Base-by-base conservation (phyloP, 2,888 invertebrate species). In the Caenorhabditis auriculariae region DNA sequence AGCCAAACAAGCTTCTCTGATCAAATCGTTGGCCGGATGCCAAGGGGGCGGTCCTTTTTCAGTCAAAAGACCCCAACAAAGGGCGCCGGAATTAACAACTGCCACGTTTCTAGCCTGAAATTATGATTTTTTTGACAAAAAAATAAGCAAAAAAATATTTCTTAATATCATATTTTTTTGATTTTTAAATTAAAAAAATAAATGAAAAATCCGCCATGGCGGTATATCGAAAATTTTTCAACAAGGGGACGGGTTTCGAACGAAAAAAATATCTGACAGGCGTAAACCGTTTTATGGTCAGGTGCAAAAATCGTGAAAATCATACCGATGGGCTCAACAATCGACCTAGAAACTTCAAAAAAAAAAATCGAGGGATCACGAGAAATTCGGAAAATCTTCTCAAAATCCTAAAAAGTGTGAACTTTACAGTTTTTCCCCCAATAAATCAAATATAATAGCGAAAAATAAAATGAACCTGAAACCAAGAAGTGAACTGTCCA, bases 21-120 rank as follows among this genome's bases (percentile, higher is more conserved):
- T 84, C 45, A 88, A 85, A 21, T 87, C 84, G 24, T 84, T 83
- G 2, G 90, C 90, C 2, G 90, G 89, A 83, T 93, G 91, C 92
- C 92, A 93, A 63, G 87, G 89, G 0, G 90, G 89, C 2, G 84
- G 81, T 0, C 90, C 91, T 37, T 82, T 82, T 81, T 88, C 89
- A 6, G 89, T 88, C 29, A 93, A 84, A 23, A 93, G 85, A 2
- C 92, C 91, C 89, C 93, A 88, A 2, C 88, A 88, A 12, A 89
- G 88, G 0, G 88, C 87, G 0, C 91, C 88, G 0, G 91, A 92
- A 82, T 90, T 91, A 26, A 94, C 88, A 17, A 93, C 85, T 1
- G 90, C 92, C 4, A 93, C 82, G 38, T 88, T 87, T 76, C 86
- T 86, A 54, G 84, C 83, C 89, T 90, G 81, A 28, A 83, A 50